Evolutionary conservation across 2,113 vertebrate genomes (phyloP).

Genomic region (Rhea pennata): DNA sequence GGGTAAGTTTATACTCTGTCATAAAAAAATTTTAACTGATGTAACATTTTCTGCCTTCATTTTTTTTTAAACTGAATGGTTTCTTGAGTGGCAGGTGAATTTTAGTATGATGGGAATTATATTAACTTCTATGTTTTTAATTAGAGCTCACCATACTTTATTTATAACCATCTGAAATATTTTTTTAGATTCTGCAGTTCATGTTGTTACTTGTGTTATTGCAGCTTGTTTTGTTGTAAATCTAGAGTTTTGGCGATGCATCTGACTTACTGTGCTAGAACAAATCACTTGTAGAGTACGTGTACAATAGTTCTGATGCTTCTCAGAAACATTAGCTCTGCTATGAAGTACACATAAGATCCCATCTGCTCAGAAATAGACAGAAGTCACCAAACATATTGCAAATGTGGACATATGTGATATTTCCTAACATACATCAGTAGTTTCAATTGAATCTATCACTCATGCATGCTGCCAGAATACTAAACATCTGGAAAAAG

Average conservation of each 20-base stretch:
- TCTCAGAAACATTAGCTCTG: neutral
- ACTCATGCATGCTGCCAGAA: neutral
- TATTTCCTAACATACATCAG: neutral
- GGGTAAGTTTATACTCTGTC: neutral
- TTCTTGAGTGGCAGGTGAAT: neutral
- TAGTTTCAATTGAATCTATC: neutral
- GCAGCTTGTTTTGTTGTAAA: neutral
- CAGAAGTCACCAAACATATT: neutral
- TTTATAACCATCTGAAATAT: neutral
- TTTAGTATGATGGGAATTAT: neutral
- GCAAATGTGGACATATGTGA: neutral
- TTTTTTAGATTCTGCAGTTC: neutral
- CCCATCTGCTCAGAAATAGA: neutral
- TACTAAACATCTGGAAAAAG: neutral
- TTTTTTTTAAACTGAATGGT: neutral
- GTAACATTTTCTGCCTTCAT: neutral
- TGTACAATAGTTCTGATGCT: neutral
- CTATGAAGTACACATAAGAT: neutral
- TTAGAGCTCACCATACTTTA: neutral
- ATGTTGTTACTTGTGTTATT: neutral
- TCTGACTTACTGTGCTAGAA: neutral
- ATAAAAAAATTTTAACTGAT: neutral
- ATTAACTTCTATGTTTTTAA: neutral
- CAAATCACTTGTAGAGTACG: neutral
- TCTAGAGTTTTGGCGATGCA: neutral